Evolutionary conservation across 2,888 invertebrate genomes (phyloP), one percentile per base, ranked within the genome.

Genomic region (Pristionchus entomophagus): DNA sequence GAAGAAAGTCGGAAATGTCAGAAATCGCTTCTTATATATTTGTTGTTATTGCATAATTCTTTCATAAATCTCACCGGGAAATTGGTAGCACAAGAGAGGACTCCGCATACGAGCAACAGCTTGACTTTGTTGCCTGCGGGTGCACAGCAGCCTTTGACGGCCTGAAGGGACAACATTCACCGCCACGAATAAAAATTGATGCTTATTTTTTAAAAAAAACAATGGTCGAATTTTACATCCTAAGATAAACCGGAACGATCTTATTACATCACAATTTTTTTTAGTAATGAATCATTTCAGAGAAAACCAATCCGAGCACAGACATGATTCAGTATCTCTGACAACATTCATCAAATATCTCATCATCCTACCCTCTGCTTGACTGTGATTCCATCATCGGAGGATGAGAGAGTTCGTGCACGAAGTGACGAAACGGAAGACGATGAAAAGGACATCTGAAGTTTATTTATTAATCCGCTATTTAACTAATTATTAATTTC

Each of bases 31-130:
- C n/a, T n/a, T n/a, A n/a, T n/a, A n/a, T n/a, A n/a, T n/a, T n/a
- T n/a, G n/a, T n/a, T n/a, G n/a, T 22, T 10, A 56, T 56, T 8
- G 6, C 59, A 59, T 26, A 10, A 59, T 26, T 8, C 8, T 26
- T 2, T 59, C 29, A 29, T 14, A 35, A 35, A 19, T 35, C 80
- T 26, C 38, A 87, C 88, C 86, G 86, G 88, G 77, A 88, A 88
- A 49, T 88, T 88, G 45, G 85, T 85, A 0, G 77, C 56, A n/a
- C 51, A 32, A 1, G 82, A 84, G 51, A 86, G 84, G 2, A 73
- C 77, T 38, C 77, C 77, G 26, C 84, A 84, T 6, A 86, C 14
- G 17, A 53, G n/a, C 0, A 86, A 78, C 32, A 81, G 62, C 38
- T 84, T 86, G 59, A 86, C 32, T 38, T 62, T 83, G 51, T 77